Base-by-base conservation (phyloP, 2,888 invertebrate species). In the Heliconius cydno region DNA sequence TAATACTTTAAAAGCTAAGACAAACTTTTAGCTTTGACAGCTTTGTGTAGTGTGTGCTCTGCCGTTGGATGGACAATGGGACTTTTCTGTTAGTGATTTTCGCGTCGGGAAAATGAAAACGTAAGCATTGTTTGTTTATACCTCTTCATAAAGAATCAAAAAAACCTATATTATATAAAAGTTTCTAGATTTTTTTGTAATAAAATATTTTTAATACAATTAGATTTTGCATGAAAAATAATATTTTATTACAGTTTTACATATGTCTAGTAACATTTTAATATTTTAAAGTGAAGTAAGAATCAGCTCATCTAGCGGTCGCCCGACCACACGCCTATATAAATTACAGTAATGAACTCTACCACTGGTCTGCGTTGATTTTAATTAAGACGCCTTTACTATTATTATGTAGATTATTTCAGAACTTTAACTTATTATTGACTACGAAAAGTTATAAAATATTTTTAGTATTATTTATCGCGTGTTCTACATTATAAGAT, bases 41-140 rank as follows among this genome's bases (percentile, higher is more conserved):
- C 81, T 76, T 79, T 74, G 79, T 84, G 79, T 77, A 84, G 90
- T 90, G 89, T 88, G 90, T 90, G 89, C 83, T 86, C 88, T 86
- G 88, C 88, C 85, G 85, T 83, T 84, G 86, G 78, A 86, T 86
- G 86, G 87, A 93, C 91, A 92, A 93, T 92, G 91, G 88, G 86
- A 88, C 88, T 90, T 90, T 88, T 87, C 87, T 87, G 86, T 88
- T 86, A 88, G 92, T 92, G 90, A 92, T 92, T 90, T 90, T 90
- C 88, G 89, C 89, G 88, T 86, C 88, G 86, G 88, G 91, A 94
- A 94, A 93, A 95, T 95, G 94, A 93, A 90, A 92, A 89, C 91
- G 94, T 94, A 91, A 94, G 94, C 88, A 91, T 90, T 90, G 84
- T 86, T 88, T 88, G 87, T 84, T 90, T 88, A 28, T 75, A 30